Evolutionary conservation across 2,888 invertebrate species (phyloP).

Genomic region (Lepidochitona cinerea): DNA sequence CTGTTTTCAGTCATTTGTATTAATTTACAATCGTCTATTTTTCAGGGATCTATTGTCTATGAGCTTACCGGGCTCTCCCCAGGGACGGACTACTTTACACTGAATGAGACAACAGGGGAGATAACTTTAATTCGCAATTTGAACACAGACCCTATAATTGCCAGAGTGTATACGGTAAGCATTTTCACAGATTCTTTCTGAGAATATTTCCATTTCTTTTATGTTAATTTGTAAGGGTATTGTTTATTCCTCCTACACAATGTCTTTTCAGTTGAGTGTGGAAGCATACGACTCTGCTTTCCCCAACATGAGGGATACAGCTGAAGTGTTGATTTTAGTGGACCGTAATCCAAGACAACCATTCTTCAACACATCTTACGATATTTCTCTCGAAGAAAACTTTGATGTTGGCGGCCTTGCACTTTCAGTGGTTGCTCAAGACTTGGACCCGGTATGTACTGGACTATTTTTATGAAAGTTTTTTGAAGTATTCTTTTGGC

Average conservation of each 20-base stretch:
- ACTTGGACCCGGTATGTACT: constrained; percentile 41
- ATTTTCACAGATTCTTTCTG: no score
- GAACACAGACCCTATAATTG: constrained; percentile 36
- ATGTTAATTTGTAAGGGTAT: no score
- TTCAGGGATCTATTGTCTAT: constrained; percentile 51
- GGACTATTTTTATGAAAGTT: no score
- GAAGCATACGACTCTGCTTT: constrained; percentile 54
- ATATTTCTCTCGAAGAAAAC: constrained; percentile 50
- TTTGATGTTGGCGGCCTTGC: constrained; percentile 46
- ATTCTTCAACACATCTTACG: constrained; percentile 50
- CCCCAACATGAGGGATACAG: constrained; percentile 37
- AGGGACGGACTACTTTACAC: constrained; percentile 55
- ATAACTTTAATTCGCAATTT: constrained; percentile 39
- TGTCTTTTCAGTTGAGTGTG: constrained; percentile 44
- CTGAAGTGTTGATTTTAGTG: constrained; percentile 52
- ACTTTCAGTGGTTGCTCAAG: constrained; percentile 45
- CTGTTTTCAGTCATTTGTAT: no score
- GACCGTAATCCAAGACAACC: constrained; percentile 57
- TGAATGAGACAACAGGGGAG: constrained; percentile 39
- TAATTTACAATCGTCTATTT: no score
- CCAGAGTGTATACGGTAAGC: constrained; percentile 52
- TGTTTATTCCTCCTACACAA: no score
- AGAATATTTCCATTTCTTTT: no score
- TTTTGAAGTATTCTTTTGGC: no score
- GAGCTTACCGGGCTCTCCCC: constrained; percentile 49